A percentile compares a stretch with the other conserved stretches of the same genome.
These are phyloP conservation scores for Drepanosiphum platanoidis DNA, from an alignment of 2,888 invertebrate genomes.

Conservation along the genomic window DNA sequence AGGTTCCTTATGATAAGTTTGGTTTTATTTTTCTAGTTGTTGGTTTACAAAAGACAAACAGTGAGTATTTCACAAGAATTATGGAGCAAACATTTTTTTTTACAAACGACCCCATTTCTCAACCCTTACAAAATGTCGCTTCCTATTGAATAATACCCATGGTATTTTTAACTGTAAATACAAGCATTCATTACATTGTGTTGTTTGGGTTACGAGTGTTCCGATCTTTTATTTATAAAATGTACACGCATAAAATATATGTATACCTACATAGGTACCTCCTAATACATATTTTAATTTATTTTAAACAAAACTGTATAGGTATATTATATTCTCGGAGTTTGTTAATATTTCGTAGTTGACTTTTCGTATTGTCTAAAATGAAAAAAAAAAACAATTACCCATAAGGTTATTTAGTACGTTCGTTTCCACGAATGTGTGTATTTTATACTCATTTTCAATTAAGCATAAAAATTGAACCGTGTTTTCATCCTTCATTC, in stretches of 20 bases:
- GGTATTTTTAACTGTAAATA: slow-evolving; percentile 30
- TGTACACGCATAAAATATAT: not conserved
- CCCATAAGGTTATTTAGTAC: not conserved
- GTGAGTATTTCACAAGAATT: slow-evolving; percentile 20
- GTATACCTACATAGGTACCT: not conserved
- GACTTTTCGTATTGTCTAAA: not conserved
- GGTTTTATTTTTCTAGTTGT: slow-evolving; percentile 8
- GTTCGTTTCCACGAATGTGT: not conserved
- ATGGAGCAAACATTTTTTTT: slow-evolving; percentile 26
- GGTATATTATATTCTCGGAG: not conserved
- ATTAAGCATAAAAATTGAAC: too few species aligned
- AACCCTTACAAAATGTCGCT: slow-evolving; percentile 22
- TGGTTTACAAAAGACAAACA: slow-evolving; percentile 21
- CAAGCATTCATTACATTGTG: not conserved
- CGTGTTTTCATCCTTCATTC: too few species aligned
- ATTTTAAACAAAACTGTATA: not conserved
- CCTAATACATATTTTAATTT: slow-evolving; percentile 6
- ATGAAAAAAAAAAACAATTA: not conserved
- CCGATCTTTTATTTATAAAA: slow-evolving; percentile 34
- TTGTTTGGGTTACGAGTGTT: slow-evolving; percentile 18
- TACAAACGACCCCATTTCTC: slow-evolving; percentile 16
- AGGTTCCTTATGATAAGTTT: slow-evolving; percentile 6
- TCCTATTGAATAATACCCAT: slow-evolving; percentile 20
- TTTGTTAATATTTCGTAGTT: not conserved
- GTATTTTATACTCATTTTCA: too few species aligned